These are phyloP conservation scores for Emys orbicularis DNA, from an alignment of 2,797 vertebrate genomes.

Conservation along the genomic window DNA sequence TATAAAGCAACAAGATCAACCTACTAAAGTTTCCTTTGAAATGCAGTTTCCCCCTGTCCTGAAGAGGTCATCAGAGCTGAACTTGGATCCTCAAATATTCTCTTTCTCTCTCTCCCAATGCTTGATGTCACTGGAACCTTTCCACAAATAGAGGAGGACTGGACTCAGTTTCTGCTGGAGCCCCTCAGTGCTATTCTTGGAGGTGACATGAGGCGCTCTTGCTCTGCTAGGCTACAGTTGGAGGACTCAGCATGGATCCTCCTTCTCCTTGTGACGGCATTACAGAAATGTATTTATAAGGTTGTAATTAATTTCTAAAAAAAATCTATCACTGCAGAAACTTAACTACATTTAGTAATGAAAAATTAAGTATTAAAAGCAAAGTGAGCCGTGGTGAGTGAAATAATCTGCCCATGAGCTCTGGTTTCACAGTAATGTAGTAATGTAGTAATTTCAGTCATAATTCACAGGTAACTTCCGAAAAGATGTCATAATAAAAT, in stretches of 20 bases:
- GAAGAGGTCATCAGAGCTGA: conserved; percentile 32
- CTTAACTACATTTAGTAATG: background rate
- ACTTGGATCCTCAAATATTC: conserved; percentile 28
- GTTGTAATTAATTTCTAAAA: background rate
- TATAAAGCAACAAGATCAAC: background rate
- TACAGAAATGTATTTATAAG: conserved; percentile 31
- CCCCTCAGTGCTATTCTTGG: background rate
- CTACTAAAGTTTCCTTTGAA: conserved; percentile 35
- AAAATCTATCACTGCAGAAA: conserved; percentile 27
- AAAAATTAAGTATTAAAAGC: conserved; percentile 36
- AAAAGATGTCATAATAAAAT: conserved; percentile 37
- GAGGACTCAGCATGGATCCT: background rate
- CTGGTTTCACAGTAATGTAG: background rate
- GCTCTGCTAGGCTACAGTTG: background rate
- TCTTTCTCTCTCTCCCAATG: background rate
- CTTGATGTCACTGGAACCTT: conserved; percentile 10
- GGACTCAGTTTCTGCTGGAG: conserved; percentile 20
- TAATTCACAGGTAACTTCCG: conserved; percentile 32
- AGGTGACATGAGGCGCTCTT: background rate
- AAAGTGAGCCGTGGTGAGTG: background rate
- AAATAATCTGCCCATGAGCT: background rate
- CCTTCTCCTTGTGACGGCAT: background rate
- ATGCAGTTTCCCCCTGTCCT: conserved; percentile 5
- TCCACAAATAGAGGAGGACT: background rate
- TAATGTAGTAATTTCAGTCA: conserved; percentile 15